These are phyloP conservation scores for Sebastes reedi DNA, from an alignment of 2,797 vertebrate species.

Conservation along the genomic window DNA sequence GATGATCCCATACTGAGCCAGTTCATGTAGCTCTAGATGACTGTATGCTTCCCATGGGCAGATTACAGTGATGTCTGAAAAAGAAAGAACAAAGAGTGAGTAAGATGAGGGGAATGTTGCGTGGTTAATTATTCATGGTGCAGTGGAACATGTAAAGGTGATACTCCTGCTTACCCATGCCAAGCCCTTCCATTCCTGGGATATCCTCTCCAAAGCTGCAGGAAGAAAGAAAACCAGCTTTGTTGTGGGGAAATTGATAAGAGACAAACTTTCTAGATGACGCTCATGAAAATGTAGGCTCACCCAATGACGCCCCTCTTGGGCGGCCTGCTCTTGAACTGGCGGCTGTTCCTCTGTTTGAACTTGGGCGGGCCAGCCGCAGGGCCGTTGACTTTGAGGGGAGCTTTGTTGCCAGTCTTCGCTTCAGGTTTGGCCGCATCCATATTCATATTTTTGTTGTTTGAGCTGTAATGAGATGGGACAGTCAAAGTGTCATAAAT, in stretches of 20 bases:
- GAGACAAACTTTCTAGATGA: background rate
- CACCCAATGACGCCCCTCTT: conserved; percentile 91
- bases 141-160: background rate
- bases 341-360: conserved; percentile 88
- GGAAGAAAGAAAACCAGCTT: background rate
- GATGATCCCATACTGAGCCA: conserved; percentile 92
- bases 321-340: conserved; percentile 93
- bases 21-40: conserved; percentile 91
- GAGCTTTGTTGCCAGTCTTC: conserved; percentile 75
- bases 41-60: conserved; percentile 94
- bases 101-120: background rate
- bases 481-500: background rate
- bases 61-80: conserved; percentile 90
- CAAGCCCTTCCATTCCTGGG: conserved; percentile 92
- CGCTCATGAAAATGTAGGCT: conserved; percentile 8
- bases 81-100: background rate
- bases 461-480: background rate
- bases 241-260: background rate
- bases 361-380: conserved; percentile 86
- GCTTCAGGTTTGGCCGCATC: conserved; percentile 81
- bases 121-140: too few species aligned
- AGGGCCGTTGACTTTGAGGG: conserved; percentile 76
- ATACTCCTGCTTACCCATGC: conserved; percentile 81
- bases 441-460: conserved; percentile 77
- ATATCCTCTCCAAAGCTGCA: conserved; percentile 91